A percentile compares a stretch with the other conserved stretches of the same genome.
phyloP scores from a whole-genome alignment of 1,140 invertebrate species.

The Choristoneura fumiferana region DNA sequence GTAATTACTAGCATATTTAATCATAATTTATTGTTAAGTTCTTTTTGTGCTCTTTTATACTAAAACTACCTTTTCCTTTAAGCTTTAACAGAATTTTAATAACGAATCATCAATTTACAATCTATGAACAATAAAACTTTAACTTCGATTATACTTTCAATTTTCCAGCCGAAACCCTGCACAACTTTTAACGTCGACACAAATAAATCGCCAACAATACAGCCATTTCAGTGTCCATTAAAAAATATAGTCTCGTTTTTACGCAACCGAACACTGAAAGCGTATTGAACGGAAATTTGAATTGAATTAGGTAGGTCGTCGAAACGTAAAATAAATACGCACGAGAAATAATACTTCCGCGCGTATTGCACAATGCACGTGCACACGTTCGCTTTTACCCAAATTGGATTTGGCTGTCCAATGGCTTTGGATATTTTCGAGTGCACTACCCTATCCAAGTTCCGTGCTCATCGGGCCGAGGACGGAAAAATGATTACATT shows the following conservation, averaged over 20 bases:
- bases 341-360: slow-evolving; percentile 26
- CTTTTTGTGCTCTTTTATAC: too few species aligned
- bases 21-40: too few species aligned
- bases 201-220: background rate
- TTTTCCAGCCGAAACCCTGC: background rate
- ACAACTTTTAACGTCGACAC: background rate
- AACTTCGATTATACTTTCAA: background rate
- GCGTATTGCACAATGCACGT: slow-evolving; percentile 25
- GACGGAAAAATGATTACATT: background rate
- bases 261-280: slow-evolving; percentile 28
- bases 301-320: slow-evolving; percentile 28
- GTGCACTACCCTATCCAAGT: background rate
- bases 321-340: slow-evolving; percentile 41
- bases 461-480: background rate
- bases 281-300: slow-evolving; percentile 26
- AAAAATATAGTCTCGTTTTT: background rate
- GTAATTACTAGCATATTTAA: too few species aligned
- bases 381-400: slow-evolving; percentile 46
- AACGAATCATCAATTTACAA: too few species aligned
- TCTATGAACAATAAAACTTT: background rate
- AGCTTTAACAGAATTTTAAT: too few species aligned
- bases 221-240: background rate
- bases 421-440: background rate
- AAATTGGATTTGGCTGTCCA: slow-evolving; percentile 42
- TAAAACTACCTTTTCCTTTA: too few species aligned